Percentiles rank a stretch among this genome's conserved stretches.
phyloP scores from a whole-genome alignment of 2,113 vertebrate species.

The Embiotoca jacksoni region DNA sequence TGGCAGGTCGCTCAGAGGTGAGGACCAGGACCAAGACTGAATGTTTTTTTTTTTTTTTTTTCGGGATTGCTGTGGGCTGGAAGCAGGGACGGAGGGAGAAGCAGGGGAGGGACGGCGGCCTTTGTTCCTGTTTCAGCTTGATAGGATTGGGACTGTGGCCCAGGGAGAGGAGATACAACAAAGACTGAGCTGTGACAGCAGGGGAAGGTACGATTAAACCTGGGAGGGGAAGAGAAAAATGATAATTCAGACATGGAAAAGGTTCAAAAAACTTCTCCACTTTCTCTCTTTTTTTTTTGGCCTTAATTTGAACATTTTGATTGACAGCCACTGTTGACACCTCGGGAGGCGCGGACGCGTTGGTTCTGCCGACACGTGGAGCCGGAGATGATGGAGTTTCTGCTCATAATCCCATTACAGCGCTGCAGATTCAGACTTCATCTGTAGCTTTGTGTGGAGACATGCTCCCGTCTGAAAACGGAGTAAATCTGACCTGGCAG shows the following conservation, averaged over 20 bases:
- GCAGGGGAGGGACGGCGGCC: slow-evolving; percentile 23
- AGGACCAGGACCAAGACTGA: slow-evolving; percentile 28
- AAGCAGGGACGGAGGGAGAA: slow-evolving; percentile 3
- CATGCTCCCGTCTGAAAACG: slow-evolving; percentile 52
- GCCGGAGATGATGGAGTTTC: slow-evolving; percentile 66
- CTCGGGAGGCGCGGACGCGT: not conserved
- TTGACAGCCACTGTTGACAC: slow-evolving; percentile 29
- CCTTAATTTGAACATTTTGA: slow-evolving; percentile 39
- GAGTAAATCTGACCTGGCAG: slow-evolving; percentile 60
- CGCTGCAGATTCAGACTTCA: slow-evolving; percentile 63
- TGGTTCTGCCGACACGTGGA: slow-evolving; percentile 38
- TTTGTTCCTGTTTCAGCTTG: slow-evolving; percentile 65
- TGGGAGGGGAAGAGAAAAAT: slow-evolving; percentile 16
- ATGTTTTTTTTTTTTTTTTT: slow-evolving; percentile 20
- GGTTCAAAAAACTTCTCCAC: not conserved
- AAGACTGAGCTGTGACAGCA: slow-evolving; percentile 37
- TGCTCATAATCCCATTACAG: slow-evolving; percentile 74
- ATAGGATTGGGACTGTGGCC: slow-evolving; percentile 62
- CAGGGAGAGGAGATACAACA: slow-evolving; percentile 39
- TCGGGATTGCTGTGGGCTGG: slow-evolving; percentile 20
- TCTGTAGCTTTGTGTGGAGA: slow-evolving; percentile 60
- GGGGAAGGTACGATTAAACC: slow-evolving; percentile 34
- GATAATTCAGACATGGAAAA: slow-evolving; percentile 18
- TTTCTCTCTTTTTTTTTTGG: not conserved
- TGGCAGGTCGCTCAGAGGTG: slow-evolving; percentile 61